Base-by-base conservation (phyloP, 1,140 invertebrate species). In the Meteorus sp. region DNA sequence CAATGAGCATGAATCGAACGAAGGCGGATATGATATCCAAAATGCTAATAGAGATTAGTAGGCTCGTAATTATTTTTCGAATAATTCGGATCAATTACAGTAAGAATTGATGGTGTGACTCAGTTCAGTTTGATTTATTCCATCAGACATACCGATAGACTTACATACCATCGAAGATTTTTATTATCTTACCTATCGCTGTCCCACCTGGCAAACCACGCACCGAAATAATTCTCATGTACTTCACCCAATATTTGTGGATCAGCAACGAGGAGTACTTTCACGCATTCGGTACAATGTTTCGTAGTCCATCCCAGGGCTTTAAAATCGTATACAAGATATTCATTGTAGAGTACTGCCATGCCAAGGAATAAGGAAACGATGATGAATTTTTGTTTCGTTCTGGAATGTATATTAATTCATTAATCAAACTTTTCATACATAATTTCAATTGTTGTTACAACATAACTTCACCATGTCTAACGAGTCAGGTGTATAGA, bases 241-340 rank as follows among this genome's bases (percentile, higher is more conserved):
- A 83, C 73, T 62, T 90, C 85, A 1, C 93, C 94, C 63, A 94
- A 84, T 61, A 97, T 88, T 78, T 97, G 95, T 19, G 94, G 93
- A 81, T 97, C 95, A n/a, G 93, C 91, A 37, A 95, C 89, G 22
- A 97, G 81, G 17, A 97, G 75, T 29, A 96, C 80, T 60, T 84
- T 85, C 1, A 86, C 84, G 69, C 89, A 90, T 43, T 83, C 81
- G 29, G 72, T 65, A 64, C 86, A 88, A 27, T 82, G 67, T 53
- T 83, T 64, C 3, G 70, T 59, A 8, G 78, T 68, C 87, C 86
- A 89, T 43, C 77, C 79, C 29, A 79, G 71, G n/a, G 77, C 79
- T 66, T 85, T 81, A 37, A 84, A 62, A 15, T 78, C 67, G 63
- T 85, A 86, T 4, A 80, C 71, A 25, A 84, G 69, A 76, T 78